A percentile compares a stretch with the other conserved stretches of the same genome.
Conservation (phyloP, 2,113 vertebrate species). For the Vimba vimba region DNA sequence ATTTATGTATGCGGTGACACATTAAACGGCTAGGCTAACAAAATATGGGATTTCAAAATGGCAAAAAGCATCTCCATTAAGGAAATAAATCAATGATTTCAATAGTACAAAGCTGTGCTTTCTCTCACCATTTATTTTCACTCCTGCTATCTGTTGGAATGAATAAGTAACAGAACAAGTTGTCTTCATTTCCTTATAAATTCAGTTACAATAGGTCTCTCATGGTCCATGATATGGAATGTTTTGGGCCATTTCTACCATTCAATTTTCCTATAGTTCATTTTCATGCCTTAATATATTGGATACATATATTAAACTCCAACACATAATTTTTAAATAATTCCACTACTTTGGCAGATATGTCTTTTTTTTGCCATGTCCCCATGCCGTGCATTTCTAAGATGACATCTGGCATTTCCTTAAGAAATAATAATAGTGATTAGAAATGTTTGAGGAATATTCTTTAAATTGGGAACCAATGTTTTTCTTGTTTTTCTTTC, state of each 20-base stretch:
- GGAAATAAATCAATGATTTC: not conserved
- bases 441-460: not conserved
- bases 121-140: conserved; percentile 18
- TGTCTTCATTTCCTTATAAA: not conserved
- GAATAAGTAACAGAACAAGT: not conserved
- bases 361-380: not conserved
- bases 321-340: not conserved
- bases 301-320: not conserved
- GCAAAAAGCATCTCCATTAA: not conserved
- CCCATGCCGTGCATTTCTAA: not conserved
- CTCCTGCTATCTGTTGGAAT: conserved; percentile 5
- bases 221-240: not conserved
- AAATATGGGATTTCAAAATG: conserved; percentile 18
- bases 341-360: not conserved
- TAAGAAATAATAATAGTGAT: not conserved
- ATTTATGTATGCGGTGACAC: not conserved
- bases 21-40: not conserved
- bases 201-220: not conserved
- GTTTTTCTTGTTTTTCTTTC: not conserved
- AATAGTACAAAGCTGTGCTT: not conserved
- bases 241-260: not conserved
- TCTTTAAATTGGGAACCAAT: not conserved
- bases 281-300: not conserved
- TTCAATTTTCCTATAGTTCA: not conserved
- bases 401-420: not conserved